Evolutionary conservation across 2,113 vertebrate species (phyloP).

Genomic region (Carassius carassius): DNA sequence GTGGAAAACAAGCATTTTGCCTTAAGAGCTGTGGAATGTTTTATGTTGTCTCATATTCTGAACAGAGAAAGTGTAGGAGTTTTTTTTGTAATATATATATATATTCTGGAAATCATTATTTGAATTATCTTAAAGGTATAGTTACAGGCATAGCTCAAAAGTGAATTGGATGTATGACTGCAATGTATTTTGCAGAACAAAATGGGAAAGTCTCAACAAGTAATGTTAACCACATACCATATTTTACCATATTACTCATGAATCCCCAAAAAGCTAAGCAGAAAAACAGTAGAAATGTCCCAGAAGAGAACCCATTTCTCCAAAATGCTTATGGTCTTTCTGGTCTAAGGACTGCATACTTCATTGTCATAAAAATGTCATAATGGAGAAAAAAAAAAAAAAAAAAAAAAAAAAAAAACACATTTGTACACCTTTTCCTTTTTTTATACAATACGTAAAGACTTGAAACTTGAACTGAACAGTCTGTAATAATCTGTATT

Average conservation of each 20-base stretch:
- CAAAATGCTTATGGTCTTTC: neutral
- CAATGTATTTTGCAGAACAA: constrained; percentile 4
- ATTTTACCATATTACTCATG: neutral
- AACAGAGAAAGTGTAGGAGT: neutral
- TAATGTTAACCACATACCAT: neutral
- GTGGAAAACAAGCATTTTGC: neutral
- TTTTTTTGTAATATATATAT: neutral
- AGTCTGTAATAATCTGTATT: neutral
- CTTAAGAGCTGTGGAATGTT: constrained; percentile 15
- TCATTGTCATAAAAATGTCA: neutral
- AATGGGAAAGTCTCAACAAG: neutral
- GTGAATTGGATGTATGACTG: neutral
- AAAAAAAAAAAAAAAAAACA: too few relatives aligned
- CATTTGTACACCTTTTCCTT: too few relatives aligned
- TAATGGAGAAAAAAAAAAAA: accelerated
- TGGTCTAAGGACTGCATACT: neutral
- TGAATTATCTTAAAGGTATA: neutral
- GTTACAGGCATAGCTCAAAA: neutral
- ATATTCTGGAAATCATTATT: too few relatives aligned
- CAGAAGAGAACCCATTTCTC: neutral
- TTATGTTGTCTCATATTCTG: neutral
- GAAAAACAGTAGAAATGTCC: neutral
- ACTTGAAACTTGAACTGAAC: neutral
- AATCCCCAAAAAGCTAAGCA: neutral
- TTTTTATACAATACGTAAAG: neutral